phyloP scores from a whole-genome alignment of 2,113 vertebrate genomes.

The Centropus bengalensis region DNA sequence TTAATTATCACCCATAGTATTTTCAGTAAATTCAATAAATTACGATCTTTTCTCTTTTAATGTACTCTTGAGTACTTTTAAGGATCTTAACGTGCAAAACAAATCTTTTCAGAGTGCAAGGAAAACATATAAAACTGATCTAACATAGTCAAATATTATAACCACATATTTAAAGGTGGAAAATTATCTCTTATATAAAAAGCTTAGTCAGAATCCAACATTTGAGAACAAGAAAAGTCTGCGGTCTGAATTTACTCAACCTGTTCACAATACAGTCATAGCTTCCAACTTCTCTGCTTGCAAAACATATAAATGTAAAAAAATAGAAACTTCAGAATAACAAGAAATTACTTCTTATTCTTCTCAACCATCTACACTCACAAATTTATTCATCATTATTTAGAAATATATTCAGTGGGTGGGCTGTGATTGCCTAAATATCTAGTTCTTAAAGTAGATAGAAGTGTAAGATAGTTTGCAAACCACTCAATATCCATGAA shows the following conservation, averaged over 20 bases:
- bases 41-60: slow-evolving; percentile 7
- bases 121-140: background rate
- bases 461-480: background rate
- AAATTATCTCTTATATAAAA: background rate
- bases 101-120: background rate
- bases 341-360: background rate
- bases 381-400: background rate
- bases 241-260: background rate
- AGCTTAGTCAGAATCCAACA: background rate
- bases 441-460: background rate
- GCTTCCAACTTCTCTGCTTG: background rate
- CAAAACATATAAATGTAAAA: background rate
- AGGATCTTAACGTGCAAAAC: slow-evolving; percentile 36
- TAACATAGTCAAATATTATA: slow-evolving; percentile 14
- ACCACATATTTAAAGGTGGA: background rate
- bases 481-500: background rate
- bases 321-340: background rate
- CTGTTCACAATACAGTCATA: background rate
- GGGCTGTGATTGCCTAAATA: background rate
- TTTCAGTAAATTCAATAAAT: slow-evolving; percentile 26
- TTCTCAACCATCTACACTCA: background rate
- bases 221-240: background rate
- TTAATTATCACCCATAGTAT: slow-evolving; percentile 11
- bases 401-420: slow-evolving; percentile 3
- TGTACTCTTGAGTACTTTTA: slow-evolving; percentile 6